Evolutionary conservation across 2,888 invertebrate genomes (phyloP).

Genomic region (Metalampra italica): DNA sequence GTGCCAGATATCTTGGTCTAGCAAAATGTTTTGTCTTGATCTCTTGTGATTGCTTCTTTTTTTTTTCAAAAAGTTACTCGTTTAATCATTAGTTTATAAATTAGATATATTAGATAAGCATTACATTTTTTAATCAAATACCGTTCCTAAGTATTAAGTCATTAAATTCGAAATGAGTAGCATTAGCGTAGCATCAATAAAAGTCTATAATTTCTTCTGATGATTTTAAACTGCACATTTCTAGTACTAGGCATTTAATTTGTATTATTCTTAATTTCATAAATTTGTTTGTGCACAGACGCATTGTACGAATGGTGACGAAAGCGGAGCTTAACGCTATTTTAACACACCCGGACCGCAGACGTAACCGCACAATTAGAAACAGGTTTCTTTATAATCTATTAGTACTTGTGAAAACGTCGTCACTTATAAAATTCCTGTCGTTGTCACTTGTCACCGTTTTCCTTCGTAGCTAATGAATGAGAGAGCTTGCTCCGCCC

Average conservation of each 20-base stretch:
- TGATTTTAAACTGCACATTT: neutral
- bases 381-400: constrained; percentile 40
- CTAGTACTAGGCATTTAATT: neutral
- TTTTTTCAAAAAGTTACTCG: too few relatives aligned
- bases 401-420: constrained; percentile 16
- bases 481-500: neutral
- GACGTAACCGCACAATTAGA: constrained; percentile 34
- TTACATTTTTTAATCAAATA: too few relatives aligned
- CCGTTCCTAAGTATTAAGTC: too few relatives aligned
- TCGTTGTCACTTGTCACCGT: constrained; percentile 11
- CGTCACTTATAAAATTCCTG: constrained; percentile 15
- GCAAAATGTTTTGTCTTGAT: too few relatives aligned
- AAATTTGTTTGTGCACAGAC: constrained; percentile 61
- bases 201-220: too few relatives aligned
- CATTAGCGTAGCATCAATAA: too few relatives aligned
- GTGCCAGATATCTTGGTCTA: too few relatives aligned
- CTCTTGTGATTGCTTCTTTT: too few relatives aligned
- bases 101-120: too few relatives aligned
- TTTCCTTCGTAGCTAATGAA: neutral
- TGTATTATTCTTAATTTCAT: constrained; percentile 1
- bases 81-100: too few relatives aligned
- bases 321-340: constrained; percentile 38
- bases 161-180: too few relatives aligned
- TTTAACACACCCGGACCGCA: constrained; percentile 49
- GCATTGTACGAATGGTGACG: constrained; percentile 68